Conservation (phyloP, 2,888 invertebrate species). For the Leptopilina syphax region DNA sequence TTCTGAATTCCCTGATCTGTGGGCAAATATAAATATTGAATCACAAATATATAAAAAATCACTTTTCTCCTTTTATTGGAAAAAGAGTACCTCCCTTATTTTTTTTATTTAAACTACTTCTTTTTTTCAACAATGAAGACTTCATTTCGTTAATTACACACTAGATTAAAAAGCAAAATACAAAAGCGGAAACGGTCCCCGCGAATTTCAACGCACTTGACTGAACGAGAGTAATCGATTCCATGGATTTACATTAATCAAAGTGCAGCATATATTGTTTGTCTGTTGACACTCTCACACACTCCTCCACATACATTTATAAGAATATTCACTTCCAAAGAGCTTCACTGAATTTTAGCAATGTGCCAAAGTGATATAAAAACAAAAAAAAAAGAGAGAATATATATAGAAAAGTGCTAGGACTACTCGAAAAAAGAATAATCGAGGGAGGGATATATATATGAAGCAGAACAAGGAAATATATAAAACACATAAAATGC, state of each 20-base stretch:
- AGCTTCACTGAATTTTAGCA: conserved; percentile 8
- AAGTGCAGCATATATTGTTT: conserved; percentile 28
- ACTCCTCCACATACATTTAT: not conserved
- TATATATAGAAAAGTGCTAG: too few species aligned
- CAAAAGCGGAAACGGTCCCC: conserved; percentile 16
- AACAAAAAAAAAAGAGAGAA: not conserved
- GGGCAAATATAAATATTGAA: too few species aligned
- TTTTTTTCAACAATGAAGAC: too few species aligned
- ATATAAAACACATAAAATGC: conserved; percentile 50
- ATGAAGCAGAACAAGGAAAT: conserved; percentile 28
- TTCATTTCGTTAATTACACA: conserved; percentile 34
- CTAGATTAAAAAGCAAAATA: conserved; percentile 34
- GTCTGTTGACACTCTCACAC: conserved; percentile 25
- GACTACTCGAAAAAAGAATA: too few species aligned
- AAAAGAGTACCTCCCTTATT: too few species aligned
- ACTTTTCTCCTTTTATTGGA: too few species aligned
- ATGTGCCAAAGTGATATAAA: conserved; percentile 37
- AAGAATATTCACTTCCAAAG: conserved; percentile 1
- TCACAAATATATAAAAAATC: too few species aligned
- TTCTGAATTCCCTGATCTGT: too few species aligned
- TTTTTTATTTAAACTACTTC: too few species aligned
- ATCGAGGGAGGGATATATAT: conserved; percentile 9
- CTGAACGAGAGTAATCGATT: conserved; percentile 32
- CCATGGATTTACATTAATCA: conserved; percentile 28
- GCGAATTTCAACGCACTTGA: conserved; percentile 2